These are phyloP conservation scores for Xenopus laevis DNA, from an alignment of 2,113 vertebrate genomes.

Conservation along the genomic window DNA sequence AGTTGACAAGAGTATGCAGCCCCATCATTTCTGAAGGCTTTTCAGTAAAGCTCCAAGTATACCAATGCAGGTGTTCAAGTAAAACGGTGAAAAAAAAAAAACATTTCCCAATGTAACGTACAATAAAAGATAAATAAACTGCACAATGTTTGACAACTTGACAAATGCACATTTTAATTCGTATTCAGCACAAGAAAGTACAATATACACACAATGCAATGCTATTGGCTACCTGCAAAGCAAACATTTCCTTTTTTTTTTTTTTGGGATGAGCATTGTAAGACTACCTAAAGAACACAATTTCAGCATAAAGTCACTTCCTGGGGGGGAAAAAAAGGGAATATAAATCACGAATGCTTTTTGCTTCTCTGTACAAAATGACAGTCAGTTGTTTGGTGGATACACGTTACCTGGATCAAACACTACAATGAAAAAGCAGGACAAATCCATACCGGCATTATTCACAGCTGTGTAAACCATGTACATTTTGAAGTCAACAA, in stretches of 20 bases:
- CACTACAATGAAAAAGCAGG: too few species aligned
- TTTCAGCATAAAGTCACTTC: neutral
- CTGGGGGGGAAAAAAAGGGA: neutral
- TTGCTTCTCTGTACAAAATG: neutral
- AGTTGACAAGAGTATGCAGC: conserved; percentile 1
- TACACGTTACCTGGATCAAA: neutral
- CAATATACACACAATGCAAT: conserved; percentile 14
- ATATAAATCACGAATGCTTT: neutral
- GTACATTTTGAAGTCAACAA: too few species aligned
- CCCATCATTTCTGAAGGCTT: neutral
- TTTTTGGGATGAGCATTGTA: neutral
- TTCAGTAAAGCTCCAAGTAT: too few species aligned
- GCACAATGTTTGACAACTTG: conserved; percentile 27
- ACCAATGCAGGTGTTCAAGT: too few species aligned
- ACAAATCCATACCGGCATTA: too few species aligned
- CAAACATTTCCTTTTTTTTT: conserved; percentile 5
- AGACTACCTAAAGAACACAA: neutral
- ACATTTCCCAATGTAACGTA: conserved; percentile 18
- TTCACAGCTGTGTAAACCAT: too few species aligned
- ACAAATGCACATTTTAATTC: conserved; percentile 23
- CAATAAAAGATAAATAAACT: conserved; percentile 24
- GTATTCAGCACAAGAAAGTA: conserved; percentile 12
- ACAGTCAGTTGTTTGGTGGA: neutral
- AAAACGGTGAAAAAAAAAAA: neutral
- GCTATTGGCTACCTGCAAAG: conserved; percentile 23